Conservation (phyloP, 2,888 invertebrate genomes). For the Phengaris alcon region DNA sequence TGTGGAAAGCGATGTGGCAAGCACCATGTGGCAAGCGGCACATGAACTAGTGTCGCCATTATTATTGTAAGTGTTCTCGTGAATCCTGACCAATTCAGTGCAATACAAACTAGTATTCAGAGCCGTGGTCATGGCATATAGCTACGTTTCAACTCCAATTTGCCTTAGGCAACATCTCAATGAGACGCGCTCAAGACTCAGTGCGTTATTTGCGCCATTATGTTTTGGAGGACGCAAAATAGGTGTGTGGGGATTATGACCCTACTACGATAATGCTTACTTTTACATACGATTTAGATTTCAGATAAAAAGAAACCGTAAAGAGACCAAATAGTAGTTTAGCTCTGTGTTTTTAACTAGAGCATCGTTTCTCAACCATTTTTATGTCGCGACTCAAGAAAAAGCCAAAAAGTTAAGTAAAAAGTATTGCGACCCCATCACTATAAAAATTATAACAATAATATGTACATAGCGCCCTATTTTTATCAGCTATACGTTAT, state of each 20-base stretch:
- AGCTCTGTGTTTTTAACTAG: not conserved
- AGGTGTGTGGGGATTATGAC: not conserved
- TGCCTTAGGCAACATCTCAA: not conserved
- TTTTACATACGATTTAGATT: not conserved
- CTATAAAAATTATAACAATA: no score
- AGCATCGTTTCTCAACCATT: not conserved
- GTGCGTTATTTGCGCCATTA: not conserved
- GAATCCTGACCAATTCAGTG: not conserved
- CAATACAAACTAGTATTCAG: not conserved
- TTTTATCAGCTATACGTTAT: no score
- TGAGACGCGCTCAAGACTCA: not conserved
- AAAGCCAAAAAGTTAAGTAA: no score
- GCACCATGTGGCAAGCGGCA: no score
- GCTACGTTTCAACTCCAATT: not conserved
- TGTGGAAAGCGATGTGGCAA: no score
- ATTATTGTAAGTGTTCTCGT: not conserved
- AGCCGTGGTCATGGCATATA: no score
- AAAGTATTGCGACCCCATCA: no score
- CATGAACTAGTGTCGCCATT: no score
- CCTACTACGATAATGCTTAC: not conserved
- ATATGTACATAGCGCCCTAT: no score
- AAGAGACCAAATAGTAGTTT: no score
- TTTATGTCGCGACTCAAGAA: no score
- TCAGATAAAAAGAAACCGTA: not conserved
- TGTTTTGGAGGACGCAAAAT: not conserved